Percentiles rank a stretch among this genome's conserved stretches.
These are phyloP conservation scores for Ctenopoma kingsleyae DNA, from an alignment of 2,797 vertebrate species.

Conservation along the genomic window DNA sequence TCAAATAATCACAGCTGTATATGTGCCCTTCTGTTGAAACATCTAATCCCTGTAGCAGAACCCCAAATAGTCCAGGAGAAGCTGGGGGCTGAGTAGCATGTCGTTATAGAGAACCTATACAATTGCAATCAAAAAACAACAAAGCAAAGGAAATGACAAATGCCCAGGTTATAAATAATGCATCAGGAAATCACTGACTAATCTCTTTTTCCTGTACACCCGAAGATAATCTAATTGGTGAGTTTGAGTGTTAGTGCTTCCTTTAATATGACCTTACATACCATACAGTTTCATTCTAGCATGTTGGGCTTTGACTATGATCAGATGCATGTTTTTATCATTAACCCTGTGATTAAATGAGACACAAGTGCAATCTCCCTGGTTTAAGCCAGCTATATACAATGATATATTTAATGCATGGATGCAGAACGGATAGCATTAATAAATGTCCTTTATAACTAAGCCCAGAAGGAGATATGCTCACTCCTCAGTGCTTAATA, in stretches of 20 bases:
- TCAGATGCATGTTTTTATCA: slow-evolving; percentile 30
- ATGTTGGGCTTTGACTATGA: slow-evolving; percentile 39
- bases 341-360: slow-evolving; percentile 41
- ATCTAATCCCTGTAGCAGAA: slow-evolving; percentile 50
- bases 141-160: slow-evolving; percentile 73
- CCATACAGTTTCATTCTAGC: slow-evolving; percentile 36
- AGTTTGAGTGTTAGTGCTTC: slow-evolving; percentile 60
- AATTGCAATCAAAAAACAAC: slow-evolving; percentile 55
- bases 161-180: slow-evolving; percentile 83
- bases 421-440: slow-evolving; percentile 43
- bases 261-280: slow-evolving; percentile 32
- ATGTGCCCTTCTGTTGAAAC: slow-evolving; percentile 10
- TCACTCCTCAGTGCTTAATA: slow-evolving; percentile 34
- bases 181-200: slow-evolving; percentile 32
- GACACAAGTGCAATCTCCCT: slow-evolving; percentile 49
- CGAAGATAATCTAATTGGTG: slow-evolving; percentile 32
- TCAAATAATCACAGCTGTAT: slow-evolving; percentile 60
- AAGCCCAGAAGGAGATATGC: slow-evolving; percentile 27
- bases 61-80: slow-evolving; percentile 30
- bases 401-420: slow-evolving; percentile 45
- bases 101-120: slow-evolving; percentile 41
- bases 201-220: slow-evolving; percentile 23
- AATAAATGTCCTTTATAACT: slow-evolving; percentile 33
- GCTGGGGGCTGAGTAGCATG: slow-evolving; percentile 18
- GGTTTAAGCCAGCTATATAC: slow-evolving; percentile 66